phyloP scores from a whole-genome alignment of 1,140 invertebrate species.

The Drosophila auraria region DNA sequence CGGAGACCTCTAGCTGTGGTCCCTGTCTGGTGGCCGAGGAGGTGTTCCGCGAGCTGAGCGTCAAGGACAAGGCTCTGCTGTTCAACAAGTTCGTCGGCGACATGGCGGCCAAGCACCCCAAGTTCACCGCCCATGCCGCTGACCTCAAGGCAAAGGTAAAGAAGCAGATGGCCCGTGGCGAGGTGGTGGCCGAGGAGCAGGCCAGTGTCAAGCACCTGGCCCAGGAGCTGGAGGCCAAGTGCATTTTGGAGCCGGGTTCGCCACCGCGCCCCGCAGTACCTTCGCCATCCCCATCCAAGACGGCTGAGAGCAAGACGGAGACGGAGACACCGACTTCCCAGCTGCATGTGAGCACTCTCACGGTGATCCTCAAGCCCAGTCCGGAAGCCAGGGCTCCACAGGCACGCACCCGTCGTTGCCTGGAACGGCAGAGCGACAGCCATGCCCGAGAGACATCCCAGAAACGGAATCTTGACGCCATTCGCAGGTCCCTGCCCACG shows the following conservation, averaged over 20 bases:
- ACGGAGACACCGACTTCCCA: conserved; percentile 2
- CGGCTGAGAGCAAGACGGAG: neutral
- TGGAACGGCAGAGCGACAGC: conserved; percentile 16
- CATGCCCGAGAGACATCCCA: conserved; percentile 20
- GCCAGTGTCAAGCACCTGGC: conserved; percentile 70
- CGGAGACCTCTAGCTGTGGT: conserved; percentile 1
- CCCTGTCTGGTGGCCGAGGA: conserved; percentile 75
- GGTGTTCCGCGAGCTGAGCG: conserved; percentile 75
- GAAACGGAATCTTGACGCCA: conserved; percentile 68
- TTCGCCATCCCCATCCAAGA: neutral
- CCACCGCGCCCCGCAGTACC: neutral
- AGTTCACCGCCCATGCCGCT: conserved; percentile 66
- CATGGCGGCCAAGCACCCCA: conserved; percentile 73
- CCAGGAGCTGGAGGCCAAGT: conserved; percentile 74
- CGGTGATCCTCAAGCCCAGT: conserved; percentile 71
- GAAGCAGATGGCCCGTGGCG: conserved; percentile 67
- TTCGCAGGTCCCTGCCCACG: conserved; percentile 58
- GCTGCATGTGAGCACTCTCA: conserved; percentile 72
- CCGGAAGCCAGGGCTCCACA: conserved; percentile 44
- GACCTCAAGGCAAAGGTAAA: conserved; percentile 62
- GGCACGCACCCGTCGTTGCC: conserved; percentile 4
- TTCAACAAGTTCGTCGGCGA: conserved; percentile 79
- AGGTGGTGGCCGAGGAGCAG: conserved; percentile 69
- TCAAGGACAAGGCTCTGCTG: conserved; percentile 76
- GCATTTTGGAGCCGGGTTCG: conserved; percentile 29